Evolutionary conservation across 2,888 invertebrate species (phyloP).

Genomic region (Phragmatobia fuliginosa): DNA sequence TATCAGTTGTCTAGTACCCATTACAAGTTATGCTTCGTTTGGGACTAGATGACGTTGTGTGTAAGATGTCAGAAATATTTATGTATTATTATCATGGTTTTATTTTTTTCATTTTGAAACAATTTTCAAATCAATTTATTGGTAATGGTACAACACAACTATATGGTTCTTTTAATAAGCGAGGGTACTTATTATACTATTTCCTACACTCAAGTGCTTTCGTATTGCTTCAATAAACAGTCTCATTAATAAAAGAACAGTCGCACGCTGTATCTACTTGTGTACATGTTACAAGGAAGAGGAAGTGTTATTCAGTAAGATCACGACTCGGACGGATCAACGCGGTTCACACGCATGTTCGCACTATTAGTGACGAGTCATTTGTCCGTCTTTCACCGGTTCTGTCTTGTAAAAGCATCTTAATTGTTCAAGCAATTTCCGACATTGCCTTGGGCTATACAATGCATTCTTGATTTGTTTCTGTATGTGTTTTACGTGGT

Average conservation of each 20-base stretch:
- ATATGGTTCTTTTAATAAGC: not conserved
- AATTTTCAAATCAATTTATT: not conserved
- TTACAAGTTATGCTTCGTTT: no score
- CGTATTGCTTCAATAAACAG: not conserved
- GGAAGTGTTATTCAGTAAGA: conserved; percentile 62
- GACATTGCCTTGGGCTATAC: conserved; percentile 15
- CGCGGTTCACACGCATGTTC: conserved; percentile 64
- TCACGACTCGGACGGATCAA: conserved; percentile 57
- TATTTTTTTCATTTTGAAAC: no score
- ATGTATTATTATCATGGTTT: no score
- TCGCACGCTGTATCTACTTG: conserved; percentile 13
- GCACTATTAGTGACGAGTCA: conserved; percentile 66
- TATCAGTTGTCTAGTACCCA: no score
- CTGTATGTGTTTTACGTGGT: conserved; percentile 28
- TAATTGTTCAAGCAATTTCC: conserved; percentile 45
- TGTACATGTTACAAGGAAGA: conserved; percentile 58
- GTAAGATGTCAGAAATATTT: no score
- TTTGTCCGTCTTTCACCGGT: conserved; percentile 49
- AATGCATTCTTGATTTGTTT: conserved; percentile 38
- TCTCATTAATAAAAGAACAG: conserved; percentile 7
- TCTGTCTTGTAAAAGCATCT: conserved; percentile 39
- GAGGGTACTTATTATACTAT: not conserved
- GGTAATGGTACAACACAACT: not conserved
- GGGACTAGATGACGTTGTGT: no score
- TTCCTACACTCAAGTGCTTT: not conserved